Evolutionary conservation across 2,113 vertebrate genomes (phyloP), one percentile per base, ranked within the genome.

Genomic region (Sinocyclocheilus maitianheensis): DNA sequence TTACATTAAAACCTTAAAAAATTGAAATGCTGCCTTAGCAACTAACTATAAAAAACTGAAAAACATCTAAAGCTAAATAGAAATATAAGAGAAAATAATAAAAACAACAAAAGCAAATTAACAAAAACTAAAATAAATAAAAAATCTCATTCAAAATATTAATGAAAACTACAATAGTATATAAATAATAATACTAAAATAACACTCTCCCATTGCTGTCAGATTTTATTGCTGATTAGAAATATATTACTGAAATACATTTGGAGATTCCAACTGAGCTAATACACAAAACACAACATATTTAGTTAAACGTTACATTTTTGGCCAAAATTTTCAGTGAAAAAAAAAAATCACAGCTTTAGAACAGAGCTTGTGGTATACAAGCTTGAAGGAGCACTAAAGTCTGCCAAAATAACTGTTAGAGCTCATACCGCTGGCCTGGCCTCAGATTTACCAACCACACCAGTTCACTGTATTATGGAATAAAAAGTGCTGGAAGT

Each of bases 401-500:
- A 43, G 69, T 12, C 71, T 43, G 71, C 37, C 37, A n/a, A 43
- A 43, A 43, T 74, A 74, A 74, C 37, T 18, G 34, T 37, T 34
- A 37, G 67, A 12, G 67, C 2, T 71, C 9, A 71, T 37, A 20
- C 67, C 10, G 1, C 20, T n/a, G 37, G 43, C 71, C 71, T 74
- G 37, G 37, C 37, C 71, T 60, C 22, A 43, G 55, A 62, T 62
- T 63, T 9, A 80, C 34, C 22, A 80, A 43, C 20, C 12, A 16
- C 43, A 65, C 60, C 4, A 14, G 14, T 75, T 75, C 20, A 74
- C 55, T 60, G 76, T 81, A 88, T 78, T 81, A 34, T 76, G 24
- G 65, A 20, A 86, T 86, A 84, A 88, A 87, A 82, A 86, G 71
- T 86, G 78, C 85, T 48, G 71, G 78, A 58, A 16, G 46, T 34